phyloP scores from a whole-genome alignment of 2,888 invertebrate genomes.

The Sesia apiformis region DNA sequence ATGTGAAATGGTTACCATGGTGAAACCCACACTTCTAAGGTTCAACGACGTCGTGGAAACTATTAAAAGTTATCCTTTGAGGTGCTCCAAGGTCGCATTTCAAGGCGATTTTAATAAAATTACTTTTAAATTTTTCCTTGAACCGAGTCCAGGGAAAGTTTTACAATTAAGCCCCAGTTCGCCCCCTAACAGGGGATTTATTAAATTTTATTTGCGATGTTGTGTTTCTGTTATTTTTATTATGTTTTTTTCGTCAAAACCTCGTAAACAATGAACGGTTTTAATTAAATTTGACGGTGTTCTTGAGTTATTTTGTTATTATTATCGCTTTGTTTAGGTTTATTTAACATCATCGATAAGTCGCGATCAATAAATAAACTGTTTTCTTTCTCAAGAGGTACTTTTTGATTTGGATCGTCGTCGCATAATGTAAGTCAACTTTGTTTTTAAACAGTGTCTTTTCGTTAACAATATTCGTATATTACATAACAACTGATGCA shows the following conservation, averaged over 20 bases:
- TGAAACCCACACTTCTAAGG: no score
- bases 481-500: no score
- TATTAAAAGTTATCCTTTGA: not conserved
- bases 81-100: not conserved
- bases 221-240: constrained; percentile 16
- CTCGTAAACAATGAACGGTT: constrained; percentile 28
- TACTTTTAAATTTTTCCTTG: constrained; percentile 19
- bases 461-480: no score
- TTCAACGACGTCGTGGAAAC: not conserved
- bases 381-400: no score
- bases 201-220: constrained; percentile 29
- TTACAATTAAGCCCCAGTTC: constrained; percentile 30
- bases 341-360: no score
- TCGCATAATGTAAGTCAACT: no score
- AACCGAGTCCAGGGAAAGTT: constrained; percentile 28
- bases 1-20: no score
- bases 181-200: constrained; percentile 28
- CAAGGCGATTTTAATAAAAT: constrained; percentile 12
- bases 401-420: no score
- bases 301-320: not conserved
- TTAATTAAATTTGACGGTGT: constrained; percentile 27
- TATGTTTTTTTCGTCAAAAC: constrained; percentile 12
- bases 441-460: no score
- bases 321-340: no score
- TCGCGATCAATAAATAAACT: no score